These are phyloP conservation scores for Baronia brevicornis DNA, from an alignment of 2,888 invertebrate species.

Conservation along the genomic window DNA sequence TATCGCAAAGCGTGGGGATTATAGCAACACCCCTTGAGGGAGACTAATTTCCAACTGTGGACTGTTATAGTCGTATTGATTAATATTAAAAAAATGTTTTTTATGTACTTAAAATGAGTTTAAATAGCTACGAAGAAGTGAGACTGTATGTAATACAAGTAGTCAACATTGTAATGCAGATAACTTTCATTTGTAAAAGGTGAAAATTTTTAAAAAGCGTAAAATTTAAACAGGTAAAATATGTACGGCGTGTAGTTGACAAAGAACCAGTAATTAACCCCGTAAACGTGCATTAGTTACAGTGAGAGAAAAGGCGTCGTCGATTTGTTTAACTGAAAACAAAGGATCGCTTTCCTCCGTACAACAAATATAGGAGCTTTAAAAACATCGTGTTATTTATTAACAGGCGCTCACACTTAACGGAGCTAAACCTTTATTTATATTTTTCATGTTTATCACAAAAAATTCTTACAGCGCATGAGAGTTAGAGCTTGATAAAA, in stretches of 20 bases:
- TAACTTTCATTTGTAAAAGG: slow-evolving; percentile 25
- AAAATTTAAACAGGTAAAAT: slow-evolving; percentile 38
- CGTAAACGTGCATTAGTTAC: slow-evolving; percentile 57
- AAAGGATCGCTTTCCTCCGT: slow-evolving; percentile 57
- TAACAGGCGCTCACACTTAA: not conserved
- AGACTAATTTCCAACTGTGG: too few relatives aligned
- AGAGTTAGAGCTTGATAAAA: slow-evolving; percentile 18
- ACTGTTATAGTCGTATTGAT: too few relatives aligned
- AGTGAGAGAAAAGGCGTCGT: slow-evolving; percentile 47
- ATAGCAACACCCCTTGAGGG: too few relatives aligned
- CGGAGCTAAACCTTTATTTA: not conserved
- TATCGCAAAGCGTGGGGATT: too few relatives aligned
- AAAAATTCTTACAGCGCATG: slow-evolving; percentile 18
- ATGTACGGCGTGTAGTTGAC: slow-evolving; percentile 36
- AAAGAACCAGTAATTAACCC: slow-evolving; percentile 50
- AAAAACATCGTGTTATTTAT: slow-evolving; percentile 23
- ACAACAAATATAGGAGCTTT: slow-evolving; percentile 37
- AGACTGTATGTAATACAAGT: too few relatives aligned
- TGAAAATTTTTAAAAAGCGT: slow-evolving; percentile 52
- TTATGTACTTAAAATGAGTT: too few relatives aligned
- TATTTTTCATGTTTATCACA: not conserved
- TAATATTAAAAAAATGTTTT: too few relatives aligned
- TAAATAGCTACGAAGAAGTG: too few relatives aligned
- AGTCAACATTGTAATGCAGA: slow-evolving; percentile 25
- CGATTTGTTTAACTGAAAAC: slow-evolving; percentile 59